phyloP scores from a whole-genome alignment of 2,888 invertebrate species.

The Disparrhopalites patrizii region DNA sequence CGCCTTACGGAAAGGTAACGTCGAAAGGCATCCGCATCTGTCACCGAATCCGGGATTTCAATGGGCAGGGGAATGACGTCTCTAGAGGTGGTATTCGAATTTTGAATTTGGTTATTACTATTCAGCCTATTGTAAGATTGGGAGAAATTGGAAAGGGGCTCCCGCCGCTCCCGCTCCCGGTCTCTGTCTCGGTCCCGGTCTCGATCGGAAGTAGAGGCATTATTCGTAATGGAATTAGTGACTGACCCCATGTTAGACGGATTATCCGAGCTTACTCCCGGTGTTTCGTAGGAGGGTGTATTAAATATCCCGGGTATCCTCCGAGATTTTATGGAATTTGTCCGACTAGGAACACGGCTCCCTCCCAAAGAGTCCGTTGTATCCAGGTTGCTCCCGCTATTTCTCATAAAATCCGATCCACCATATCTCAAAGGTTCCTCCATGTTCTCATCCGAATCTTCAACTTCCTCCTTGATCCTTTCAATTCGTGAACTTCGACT shows the following conservation, averaged over 20 bases:
- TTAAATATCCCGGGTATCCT: no score
- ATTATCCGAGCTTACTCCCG: no score
- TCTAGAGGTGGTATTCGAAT: background rate
- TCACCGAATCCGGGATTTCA: constrained; percentile 42
- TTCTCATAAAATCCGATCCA: background rate
- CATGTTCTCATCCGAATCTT: background rate
- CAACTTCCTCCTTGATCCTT: background rate
- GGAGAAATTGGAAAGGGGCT: no score
- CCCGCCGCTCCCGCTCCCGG: no score
- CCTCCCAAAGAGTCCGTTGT: background rate
- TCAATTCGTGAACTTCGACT: background rate
- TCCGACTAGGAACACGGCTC: background rate
- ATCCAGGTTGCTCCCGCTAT: background rate
- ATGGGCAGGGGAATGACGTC: constrained; percentile 44
- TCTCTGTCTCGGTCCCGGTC: no score
- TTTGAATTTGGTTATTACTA: constrained; percentile 5
- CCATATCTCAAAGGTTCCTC: background rate
- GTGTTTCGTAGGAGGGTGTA: no score
- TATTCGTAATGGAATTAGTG: no score
- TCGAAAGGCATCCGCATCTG: constrained; percentile 43
- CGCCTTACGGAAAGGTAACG: constrained; percentile 46
- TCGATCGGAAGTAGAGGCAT: no score
- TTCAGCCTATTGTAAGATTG: no score
- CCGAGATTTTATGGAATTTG: background rate
- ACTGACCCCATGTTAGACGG: no score